Base-by-base conservation (phyloP, 2,888 invertebrate species). In the Coronaproctus castanopsis region DNA sequence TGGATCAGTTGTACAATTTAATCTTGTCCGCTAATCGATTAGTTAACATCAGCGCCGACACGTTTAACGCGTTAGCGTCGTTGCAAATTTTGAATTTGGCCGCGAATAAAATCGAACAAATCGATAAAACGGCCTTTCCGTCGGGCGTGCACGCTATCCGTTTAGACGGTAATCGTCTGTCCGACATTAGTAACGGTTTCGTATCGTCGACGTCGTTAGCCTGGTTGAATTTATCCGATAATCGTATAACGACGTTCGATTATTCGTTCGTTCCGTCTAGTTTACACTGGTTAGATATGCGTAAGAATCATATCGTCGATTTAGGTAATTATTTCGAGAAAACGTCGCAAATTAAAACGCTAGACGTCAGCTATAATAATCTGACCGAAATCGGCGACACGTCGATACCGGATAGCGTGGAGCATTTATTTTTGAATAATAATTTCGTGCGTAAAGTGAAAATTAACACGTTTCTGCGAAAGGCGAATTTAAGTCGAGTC, bases 221-320 rank as follows among this genome's bases (percentile, higher is more conserved):
- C 68, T 90, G 89, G 88, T 75, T 92, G 57, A 92, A 92, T 74
- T 83, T 92, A 69, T 89, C 89, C 65, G 89, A 90, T 75, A 92
- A 92, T 77, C 81, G 82, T 71, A 78, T 92, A 69, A 82, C 83
- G 70, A 83, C 84, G 79, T 91, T 92, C 73, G 90, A 91, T 74
- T 92, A 89, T 71, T 80, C 85, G 24, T 79, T 87, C 65, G 81
- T 92, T 64, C 91, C 92, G n/a, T 76, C 77, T 67, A 82, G 83
- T 64, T 76, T 92, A 65, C 86, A 88, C 70, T 89, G 89, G 87
- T 75, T 93, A 65, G 91, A 92, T 74, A 76, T 92, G 69, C 90
- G 90, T 71, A 87, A 86, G 71, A 92, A 93, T 74, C 80, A 81
- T 68, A 81, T 92, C 65, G 76, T 77, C 65, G 84, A 87, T 68